Evolutionary conservation across 2,113 vertebrate genomes (phyloP), one percentile per base, ranked within the genome.

Genomic region (Gobius niger): DNA sequence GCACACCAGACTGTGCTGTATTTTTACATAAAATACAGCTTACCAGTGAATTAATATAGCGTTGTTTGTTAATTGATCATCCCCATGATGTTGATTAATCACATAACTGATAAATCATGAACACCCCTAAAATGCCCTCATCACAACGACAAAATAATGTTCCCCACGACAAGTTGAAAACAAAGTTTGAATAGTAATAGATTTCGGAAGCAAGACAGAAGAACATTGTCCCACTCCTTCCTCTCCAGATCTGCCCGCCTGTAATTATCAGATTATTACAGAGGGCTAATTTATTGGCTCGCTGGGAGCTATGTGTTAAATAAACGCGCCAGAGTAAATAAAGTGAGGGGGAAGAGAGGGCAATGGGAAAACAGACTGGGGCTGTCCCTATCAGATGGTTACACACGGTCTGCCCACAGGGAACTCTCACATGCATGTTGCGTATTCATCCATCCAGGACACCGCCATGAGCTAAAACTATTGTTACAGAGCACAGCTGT

Each of bases 221-320:
- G 63, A 63, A 74, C 76, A 70, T 77, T 75, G 56, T 82, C 63
- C 47, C 42, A 9, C 66, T 78, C 52, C 59, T 65, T 75, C 70
- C 64, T 78, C 72, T 73, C 50, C 46, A 19, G 81, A 61, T 74
- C 51, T 72, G 54, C 67, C 54, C 84, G 67, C 63, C 71, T 78
- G 72, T 91, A 88, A 88, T 88, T 90, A 90, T 87, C 83, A 60
- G 76, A 87, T 90, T 88, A 85, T 89, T 91, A 91, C 89, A 88
- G 87, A 89, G 88, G 84, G 87, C 83, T 91, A 89, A 91, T 91
- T 90, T 89, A 91, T 91, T 89, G 84, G 73, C 77, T 89, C 65
- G 80, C 91, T 78, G 78, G 80, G 77, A 90, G 89, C 86, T 87
- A 81, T 82, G 83, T 92, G 90, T 90, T 90, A 91, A 91, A 90